Evolutionary conservation across 1,140 invertebrate genomes (phyloP), one percentile per base, ranked within the genome.

Genomic region (Bicyclus anynana): DNA sequence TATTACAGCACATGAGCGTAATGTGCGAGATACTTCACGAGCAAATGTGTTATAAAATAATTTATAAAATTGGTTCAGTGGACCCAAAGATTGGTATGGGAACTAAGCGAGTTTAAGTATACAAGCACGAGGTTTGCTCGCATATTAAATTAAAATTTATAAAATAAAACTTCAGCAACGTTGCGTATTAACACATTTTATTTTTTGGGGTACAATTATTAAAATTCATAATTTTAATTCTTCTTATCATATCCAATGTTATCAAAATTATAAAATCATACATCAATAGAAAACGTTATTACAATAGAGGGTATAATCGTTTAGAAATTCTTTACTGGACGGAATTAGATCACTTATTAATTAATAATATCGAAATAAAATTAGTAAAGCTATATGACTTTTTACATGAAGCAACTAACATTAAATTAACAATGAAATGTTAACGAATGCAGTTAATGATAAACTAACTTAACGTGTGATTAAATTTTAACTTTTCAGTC

Each of bases 311-410:
- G 50, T 53, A 63, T 66, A 62, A 65, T 59, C 53, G 59, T 65
- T 61, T 55, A 50, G 40, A 65, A 62, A 59, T 69, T 50, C 68
- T 65, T 53, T 63, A 71, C 23, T 78, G 82, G 78, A 85, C 80
- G 84, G 82, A 84, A 74, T 80, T 65, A 80, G 53, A 74, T 71
- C 63, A 74, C 63, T 67, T 64, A 66, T 60, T 65, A 54, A 54
- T 47, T 51, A 51, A 18, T 48, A 55, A 60, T 68, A 69, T 69
- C 69, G 74, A 59, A 62, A 65, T 79, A 74, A 67, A 80, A 81
- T 85, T 85, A 85, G 78, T 85, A 87, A 80, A 84, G 80, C 81
- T 84, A 69, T 77, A 75, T 79, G 80, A 83, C 81, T 85, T 85
- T 84, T 80, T 85, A 85, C 84, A 85, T 69, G 62, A 76, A 68